These are phyloP conservation scores for Microctenopoma steveboyesi DNA, from an alignment of 2,797 vertebrate genomes.

Conservation along the genomic window DNA sequence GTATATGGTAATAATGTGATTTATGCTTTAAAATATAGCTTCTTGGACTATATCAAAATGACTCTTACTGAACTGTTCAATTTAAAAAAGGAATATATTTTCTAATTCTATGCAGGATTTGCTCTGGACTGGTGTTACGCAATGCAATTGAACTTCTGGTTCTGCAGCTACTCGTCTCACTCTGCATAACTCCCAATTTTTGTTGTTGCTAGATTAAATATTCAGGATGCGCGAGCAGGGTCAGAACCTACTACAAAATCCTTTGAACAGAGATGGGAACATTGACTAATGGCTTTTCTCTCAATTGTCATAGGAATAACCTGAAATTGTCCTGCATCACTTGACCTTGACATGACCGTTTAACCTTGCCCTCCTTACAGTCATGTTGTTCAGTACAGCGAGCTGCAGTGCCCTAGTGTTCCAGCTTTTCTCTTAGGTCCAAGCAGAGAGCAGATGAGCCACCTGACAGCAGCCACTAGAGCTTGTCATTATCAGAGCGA, in stretches of 20 bases:
- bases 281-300: conserved; percentile 14
- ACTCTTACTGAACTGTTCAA: conserved; percentile 70
- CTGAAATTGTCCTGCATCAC: conserved; percentile 22
- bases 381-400: background rate
- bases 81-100: conserved; percentile 74
- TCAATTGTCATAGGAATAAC: conserved; percentile 18
- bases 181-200: background rate
- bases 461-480: conserved; percentile 59
- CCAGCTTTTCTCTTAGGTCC: conserved; percentile 33
- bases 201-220: background rate
- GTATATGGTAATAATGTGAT: conserved; percentile 69
- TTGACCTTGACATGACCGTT: conserved; percentile 26
- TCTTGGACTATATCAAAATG: conserved; percentile 69
- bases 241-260: conserved; percentile 24
- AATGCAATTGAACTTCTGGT: background rate
- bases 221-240: conserved; percentile 25
- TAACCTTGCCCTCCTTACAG: conserved; percentile 5
- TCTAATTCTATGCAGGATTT: conserved; percentile 57
- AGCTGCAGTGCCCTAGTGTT: conserved; percentile 24
- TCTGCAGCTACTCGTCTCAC: background rate
- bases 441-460: conserved; percentile 28
- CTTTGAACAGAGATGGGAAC: conserved; percentile 12
- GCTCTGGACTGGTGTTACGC: background rate
- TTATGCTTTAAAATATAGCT: conserved; percentile 72
- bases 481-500: conserved; percentile 55